A percentile compares a stretch with the other conserved stretches of the same genome.
Conservation (phyloP, 2,797 vertebrate species). For the Galagoides demidoff region DNA sequence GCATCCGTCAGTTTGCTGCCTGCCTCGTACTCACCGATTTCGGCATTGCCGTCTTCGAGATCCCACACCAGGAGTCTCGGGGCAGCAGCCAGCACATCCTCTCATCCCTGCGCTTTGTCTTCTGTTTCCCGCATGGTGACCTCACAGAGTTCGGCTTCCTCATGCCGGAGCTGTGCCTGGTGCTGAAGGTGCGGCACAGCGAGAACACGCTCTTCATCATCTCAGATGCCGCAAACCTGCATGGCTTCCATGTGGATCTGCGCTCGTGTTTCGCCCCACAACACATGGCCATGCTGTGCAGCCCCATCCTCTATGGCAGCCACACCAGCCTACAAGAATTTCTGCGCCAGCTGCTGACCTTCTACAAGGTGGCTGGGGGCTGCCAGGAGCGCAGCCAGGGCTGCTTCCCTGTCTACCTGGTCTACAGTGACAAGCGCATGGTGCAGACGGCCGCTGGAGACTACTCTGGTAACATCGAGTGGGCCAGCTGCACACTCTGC, state of each 20-base stretch:
- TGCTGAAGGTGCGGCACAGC: constrained; percentile 86
- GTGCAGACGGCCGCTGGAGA: constrained; percentile 71
- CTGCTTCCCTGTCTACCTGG: constrained; percentile 91
- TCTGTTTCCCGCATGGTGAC: constrained; percentile 90
- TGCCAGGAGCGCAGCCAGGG: constrained; percentile 88
- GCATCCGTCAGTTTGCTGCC: constrained; percentile 89
- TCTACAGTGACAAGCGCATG: constrained; percentile 83
- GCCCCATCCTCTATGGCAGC: constrained; percentile 79
- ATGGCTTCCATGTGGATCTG: constrained; percentile 89
- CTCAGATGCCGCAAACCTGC: constrained; percentile 89
- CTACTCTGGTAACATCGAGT: constrained; percentile 77
- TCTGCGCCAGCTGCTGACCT: constrained; percentile 90
- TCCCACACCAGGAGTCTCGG: constrained; percentile 85
- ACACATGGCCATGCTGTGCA: constrained; percentile 81
- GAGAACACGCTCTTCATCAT: constrained; percentile 90
- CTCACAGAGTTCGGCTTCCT: constrained; percentile 89
- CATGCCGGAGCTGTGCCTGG: constrained; percentile 92
- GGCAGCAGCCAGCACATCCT: constrained; percentile 87
- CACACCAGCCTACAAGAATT: constrained; percentile 89
- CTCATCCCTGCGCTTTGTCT: constrained; percentile 88
- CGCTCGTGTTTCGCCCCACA: constrained; percentile 78
- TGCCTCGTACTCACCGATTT: constrained; percentile 92
- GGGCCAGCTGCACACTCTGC: constrained; percentile 81
- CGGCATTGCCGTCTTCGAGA: constrained; percentile 90
- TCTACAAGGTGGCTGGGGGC: constrained; percentile 93